These are phyloP conservation scores for Columba janthina DNA, from an alignment of 2,113 vertebrate species.

Conservation along the genomic window DNA sequence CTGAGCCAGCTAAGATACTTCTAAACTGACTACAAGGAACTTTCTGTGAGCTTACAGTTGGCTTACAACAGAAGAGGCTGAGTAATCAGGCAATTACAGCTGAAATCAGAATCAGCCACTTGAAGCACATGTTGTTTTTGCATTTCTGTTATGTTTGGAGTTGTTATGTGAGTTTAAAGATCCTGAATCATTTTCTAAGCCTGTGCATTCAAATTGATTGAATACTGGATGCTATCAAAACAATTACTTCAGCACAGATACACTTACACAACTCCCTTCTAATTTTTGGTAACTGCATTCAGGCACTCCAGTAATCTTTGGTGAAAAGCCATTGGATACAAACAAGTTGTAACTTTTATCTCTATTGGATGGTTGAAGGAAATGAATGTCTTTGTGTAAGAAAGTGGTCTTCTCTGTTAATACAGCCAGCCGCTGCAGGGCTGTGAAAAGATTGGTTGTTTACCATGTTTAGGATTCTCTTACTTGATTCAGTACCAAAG, in stretches of 20 bases:
- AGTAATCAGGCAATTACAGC: slow-evolving; percentile 55
- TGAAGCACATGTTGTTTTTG: slow-evolving; percentile 45
- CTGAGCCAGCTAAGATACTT: slow-evolving; percentile 1
- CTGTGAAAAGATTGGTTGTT: slow-evolving; percentile 2
- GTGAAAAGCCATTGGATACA: slow-evolving; percentile 35
- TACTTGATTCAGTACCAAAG: not conserved
- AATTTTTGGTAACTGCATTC: not conserved
- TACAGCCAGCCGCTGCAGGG: not conserved
- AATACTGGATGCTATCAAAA: slow-evolving; percentile 52
- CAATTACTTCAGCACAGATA: slow-evolving; percentile 67
- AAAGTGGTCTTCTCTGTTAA: not conserved
- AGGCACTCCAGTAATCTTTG: slow-evolving; percentile 14
- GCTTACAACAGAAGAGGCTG: slow-evolving; percentile 41
- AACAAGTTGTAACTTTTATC: slow-evolving; percentile 38
- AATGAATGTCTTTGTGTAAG: not conserved
- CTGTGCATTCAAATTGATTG: slow-evolving; percentile 45
- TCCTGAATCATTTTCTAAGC: slow-evolving; percentile 62
- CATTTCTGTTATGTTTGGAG: slow-evolving; percentile 65
- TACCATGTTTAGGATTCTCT: not conserved
- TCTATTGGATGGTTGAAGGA: not conserved
- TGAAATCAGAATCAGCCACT: slow-evolving; percentile 59
- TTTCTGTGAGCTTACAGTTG: slow-evolving; percentile 50
- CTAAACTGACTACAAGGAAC: not conserved
- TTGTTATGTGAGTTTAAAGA: slow-evolving; percentile 54
- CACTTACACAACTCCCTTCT: slow-evolving; percentile 40